A percentile compares a stretch with the other conserved stretches of the same genome.
phyloP scores from a whole-genome alignment of 2,888 invertebrate species.

The Hydropsyche betteni region DNA sequence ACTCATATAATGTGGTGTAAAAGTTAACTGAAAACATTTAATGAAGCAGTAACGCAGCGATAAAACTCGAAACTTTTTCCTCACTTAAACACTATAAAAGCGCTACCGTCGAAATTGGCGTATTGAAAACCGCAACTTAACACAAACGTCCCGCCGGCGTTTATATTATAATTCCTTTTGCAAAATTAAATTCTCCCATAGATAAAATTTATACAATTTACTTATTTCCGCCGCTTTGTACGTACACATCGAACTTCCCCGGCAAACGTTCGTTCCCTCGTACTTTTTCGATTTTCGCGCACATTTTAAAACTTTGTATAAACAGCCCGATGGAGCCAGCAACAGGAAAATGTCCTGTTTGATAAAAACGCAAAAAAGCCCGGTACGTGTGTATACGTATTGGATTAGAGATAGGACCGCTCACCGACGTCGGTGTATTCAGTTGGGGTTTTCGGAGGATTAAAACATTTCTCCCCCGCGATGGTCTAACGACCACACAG shows the following conservation, averaged over 20 bases:
- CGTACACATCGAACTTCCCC: too few relatives aligned
- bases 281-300: too few relatives aligned
- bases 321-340: too few relatives aligned
- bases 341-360: too few relatives aligned
- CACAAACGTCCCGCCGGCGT: background rate
- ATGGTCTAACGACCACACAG: conserved; percentile 29
- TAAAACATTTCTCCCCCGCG: conserved; percentile 21
- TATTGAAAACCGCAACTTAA: background rate
- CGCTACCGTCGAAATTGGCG: background rate
- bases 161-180: too few relatives aligned
- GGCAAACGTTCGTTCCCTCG: too few relatives aligned
- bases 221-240: too few relatives aligned
- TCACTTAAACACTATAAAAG: background rate
- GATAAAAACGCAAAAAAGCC: background rate
- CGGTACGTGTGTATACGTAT: background rate
- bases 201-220: too few relatives aligned
- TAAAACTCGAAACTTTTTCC: conserved; percentile 15
- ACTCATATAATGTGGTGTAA: background rate
- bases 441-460: conserved; percentile 18
- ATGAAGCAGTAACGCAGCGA: conserved; percentile 10
- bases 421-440: background rate
- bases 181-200: too few relatives aligned
- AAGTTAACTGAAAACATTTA: conserved; percentile 24
- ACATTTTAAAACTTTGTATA: too few relatives aligned
- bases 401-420: conserved; percentile 16